phyloP scores from a whole-genome alignment of 2,113 vertebrate genomes.

The Cololabis saira region DNA sequence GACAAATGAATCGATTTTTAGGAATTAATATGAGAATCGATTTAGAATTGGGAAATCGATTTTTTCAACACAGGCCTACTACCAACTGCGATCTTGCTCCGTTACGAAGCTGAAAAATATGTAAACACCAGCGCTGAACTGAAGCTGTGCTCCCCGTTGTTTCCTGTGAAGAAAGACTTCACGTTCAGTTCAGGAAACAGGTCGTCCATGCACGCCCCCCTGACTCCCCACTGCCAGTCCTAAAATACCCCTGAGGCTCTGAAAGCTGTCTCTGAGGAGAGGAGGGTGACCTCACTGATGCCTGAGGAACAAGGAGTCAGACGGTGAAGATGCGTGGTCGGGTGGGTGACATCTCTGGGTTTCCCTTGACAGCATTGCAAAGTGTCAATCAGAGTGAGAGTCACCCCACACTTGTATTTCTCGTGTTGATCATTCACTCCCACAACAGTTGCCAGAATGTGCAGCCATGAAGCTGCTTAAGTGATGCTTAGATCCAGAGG shows the following conservation, averaged over 20 bases:
- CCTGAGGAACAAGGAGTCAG: slow-evolving; percentile 1
- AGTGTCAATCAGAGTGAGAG: slow-evolving; percentile 43
- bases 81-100: background rate
- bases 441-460: background rate
- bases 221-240: slow-evolving; percentile 25
- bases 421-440: slow-evolving; percentile 54
- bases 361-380: slow-evolving; percentile 51
- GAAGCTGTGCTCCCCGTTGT: slow-evolving; percentile 13
- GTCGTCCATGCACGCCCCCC: slow-evolving; percentile 9
- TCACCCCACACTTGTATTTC: slow-evolving; percentile 44
- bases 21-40: too few relatives aligned
- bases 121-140: background rate
- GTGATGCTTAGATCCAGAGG: slow-evolving; percentile 14
- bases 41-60: too few relatives aligned
- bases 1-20: too few relatives aligned
- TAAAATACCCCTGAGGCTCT: slow-evolving; percentile 39
- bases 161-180: slow-evolving; percentile 19
- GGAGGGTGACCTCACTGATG: slow-evolving; percentile 39
- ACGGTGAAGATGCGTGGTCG: background rate
- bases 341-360: slow-evolving; percentile 39
- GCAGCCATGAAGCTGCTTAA: slow-evolving; percentile 15
- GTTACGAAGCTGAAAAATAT: background rate
- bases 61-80: too few relatives aligned
- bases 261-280: slow-evolving; percentile 48
- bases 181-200: slow-evolving; percentile 32